Base-by-base conservation (phyloP, 2,113 vertebrate genomes). In the Tragelaphus buxtoni region DNA sequence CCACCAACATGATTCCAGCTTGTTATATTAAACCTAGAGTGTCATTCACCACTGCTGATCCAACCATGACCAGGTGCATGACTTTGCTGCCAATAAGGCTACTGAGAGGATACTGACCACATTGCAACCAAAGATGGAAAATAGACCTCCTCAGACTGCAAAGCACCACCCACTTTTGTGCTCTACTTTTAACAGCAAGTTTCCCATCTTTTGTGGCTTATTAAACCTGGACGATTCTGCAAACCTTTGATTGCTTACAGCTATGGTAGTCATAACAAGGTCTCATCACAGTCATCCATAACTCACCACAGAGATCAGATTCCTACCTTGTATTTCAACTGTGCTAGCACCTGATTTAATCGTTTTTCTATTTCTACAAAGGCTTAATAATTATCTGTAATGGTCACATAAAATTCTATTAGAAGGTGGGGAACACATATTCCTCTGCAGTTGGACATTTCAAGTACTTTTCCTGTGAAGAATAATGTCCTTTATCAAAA, bases 71-170 rank as follows among this genome's bases (percentile, higher is more conserved):
- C 55, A 99, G 99, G 98, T 35, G 99, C 99, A 74, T 99, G 11
- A 42, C 99, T 99, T 99, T 76, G 99, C 98, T 97, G 99, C 99
- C n/a, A 99, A 98, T 82, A 99, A 99, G 63, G 99, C 99, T 94
- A 99, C 99, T 0, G 98, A 99, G 98, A 99, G 98, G 87, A 99
- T 99, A 55, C 98, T 99, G 0, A 99, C 99, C 98, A 99, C 98
- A 94, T 98, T 99, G 93, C 99, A 99, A 98, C 99, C 99, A 11
- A 99, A 99, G 99, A 99, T 99, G 90, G 99, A 99, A 98, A 99
- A 99, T 49, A 99, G 99, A 11, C 99, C 99, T 99, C 99, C 99
- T 99, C 45, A 99, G 42, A 99, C 99, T 61, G 99, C 99, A 97
- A 99, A 99, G 96, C 99, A 99, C 99, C 99, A 99, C 99, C 99